Base-by-base conservation (phyloP, 2,888 invertebrate genomes). In the Dione vanillae region DNA sequence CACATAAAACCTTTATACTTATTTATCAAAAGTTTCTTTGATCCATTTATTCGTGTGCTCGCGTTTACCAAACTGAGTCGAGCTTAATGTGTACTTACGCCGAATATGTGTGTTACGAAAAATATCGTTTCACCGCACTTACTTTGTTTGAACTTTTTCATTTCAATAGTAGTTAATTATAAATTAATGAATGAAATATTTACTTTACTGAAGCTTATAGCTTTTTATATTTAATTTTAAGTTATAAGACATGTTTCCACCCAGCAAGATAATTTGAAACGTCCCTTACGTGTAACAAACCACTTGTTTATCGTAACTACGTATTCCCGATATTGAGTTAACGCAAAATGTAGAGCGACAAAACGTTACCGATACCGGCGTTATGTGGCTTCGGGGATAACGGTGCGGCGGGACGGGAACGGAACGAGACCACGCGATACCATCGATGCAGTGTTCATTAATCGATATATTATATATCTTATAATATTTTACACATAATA, bases 1-100 rank as follows among this genome's bases (percentile, higher is more conserved):
- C 16, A 11, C 11, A 56, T 56, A 16, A 56, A 56, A 56, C 37
- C 56, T 40, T 56, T 40, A 56, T 56, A 56, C 56, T 37, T 56
- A 56, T 56, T 56, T 40, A 56, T 40, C 16, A 56, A 56, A 56
- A 56, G 56, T 56, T 56, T 40, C 37, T 56, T 56, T 56, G 56
- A 56, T 37, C 56, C 37, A 56, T 40, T 56, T 37, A 40, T 16
- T 56, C 37, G 56, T 56, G 11, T 40, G 37, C 56, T 56, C 56
- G n/a, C 16, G 35, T 56, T 56, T 56, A 19, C 37, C 12, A 37
- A 11, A 40, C 37, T 40, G 37, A 56, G 6, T 16, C 54, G 56
- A 56, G 37, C 37, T 56, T 40, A n/a, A 56, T 56, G 37, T 56
- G 11, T 16, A 16, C 10, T 56, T 40, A 56, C 16, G 0, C 6